Conservation (phyloP, 1,140 invertebrate genomes). For the Drosophila paulistorum region DNA sequence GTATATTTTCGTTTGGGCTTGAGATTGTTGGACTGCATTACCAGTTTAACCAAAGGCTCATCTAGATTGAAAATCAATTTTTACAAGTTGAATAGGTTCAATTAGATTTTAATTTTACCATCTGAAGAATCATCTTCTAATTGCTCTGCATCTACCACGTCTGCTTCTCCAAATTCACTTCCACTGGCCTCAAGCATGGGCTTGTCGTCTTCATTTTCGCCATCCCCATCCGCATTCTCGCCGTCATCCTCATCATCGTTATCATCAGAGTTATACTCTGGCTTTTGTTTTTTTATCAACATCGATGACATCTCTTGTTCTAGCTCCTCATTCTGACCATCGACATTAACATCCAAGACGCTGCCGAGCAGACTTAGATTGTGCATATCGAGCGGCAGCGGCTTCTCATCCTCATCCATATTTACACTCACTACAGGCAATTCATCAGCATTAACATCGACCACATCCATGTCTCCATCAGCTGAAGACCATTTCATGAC, state of each 20-base stretch:
- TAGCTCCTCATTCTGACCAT: conserved; percentile 48
- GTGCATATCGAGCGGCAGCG: conserved; percentile 58
- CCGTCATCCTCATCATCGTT: not conserved
- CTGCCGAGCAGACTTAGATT: conserved; percentile 67
- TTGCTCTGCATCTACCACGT: conserved; percentile 1
- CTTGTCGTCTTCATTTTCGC: conserved; percentile 15
- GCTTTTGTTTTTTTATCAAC: conserved; percentile 27
- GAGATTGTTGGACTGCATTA: conserved; percentile 35
- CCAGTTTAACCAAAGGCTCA: conserved; percentile 58
- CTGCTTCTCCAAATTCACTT: conserved; percentile 20
- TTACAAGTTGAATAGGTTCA: no score
- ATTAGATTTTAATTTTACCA: conserved; percentile 10
- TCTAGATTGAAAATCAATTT: conserved; percentile 28
- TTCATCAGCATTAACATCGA: conserved; percentile 62
- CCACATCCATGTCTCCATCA: conserved; percentile 51
- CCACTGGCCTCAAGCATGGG: conserved; percentile 18
- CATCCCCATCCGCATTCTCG: not conserved
- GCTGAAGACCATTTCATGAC: conserved; percentile 54
- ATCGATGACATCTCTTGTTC: conserved; percentile 21
- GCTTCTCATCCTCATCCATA: conserved; percentile 59
- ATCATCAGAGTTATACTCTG: conserved; percentile 16
- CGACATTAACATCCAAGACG: conserved; percentile 67
- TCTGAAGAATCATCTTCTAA: conserved; percentile 33
- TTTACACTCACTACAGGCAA: conserved; percentile 49
- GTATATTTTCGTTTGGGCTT: conserved; percentile 49